Conservation (phyloP, 1,140 invertebrate genomes). For the Chrysoperla carnea region DNA sequence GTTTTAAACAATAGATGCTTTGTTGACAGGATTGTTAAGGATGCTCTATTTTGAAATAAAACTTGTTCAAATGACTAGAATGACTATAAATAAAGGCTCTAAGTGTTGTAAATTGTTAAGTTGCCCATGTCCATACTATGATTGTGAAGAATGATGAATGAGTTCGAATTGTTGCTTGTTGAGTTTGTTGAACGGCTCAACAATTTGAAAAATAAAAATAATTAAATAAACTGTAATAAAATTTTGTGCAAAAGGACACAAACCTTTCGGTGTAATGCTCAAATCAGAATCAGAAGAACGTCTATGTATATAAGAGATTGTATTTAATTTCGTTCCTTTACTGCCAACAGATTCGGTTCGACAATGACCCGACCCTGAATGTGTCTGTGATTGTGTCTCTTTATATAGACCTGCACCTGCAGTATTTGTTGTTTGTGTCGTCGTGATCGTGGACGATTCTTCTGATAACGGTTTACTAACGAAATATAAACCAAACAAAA, state of each 20-base stretch:
- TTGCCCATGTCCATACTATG: too few species aligned
- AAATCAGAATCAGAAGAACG: slow-evolving; percentile 86
- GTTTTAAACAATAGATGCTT: too few species aligned
- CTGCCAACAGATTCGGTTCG: slow-evolving; percentile 9
- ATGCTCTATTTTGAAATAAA: too few species aligned
- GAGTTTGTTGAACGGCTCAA: background rate
- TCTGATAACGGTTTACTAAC: background rate
- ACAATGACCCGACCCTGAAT: slow-evolving; percentile 1
- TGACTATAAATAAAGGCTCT: too few species aligned
- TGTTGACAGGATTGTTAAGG: too few species aligned
- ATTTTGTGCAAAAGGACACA: slow-evolving; percentile 8
- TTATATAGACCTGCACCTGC: too few species aligned
- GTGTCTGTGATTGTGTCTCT: background rate
- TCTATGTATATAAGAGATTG: slow-evolving; percentile 39
- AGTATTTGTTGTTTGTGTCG: slow-evolving; percentile 4
- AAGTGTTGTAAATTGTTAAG: too few species aligned
- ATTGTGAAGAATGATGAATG: too few species aligned
- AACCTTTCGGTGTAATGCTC: slow-evolving; percentile 84
- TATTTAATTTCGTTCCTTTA: slow-evolving; percentile 28
- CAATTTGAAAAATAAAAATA: background rate
- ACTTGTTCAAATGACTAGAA: too few species aligned
- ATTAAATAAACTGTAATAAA: background rate
- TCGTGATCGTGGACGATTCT: background rate
- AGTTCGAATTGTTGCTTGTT: too few species aligned
- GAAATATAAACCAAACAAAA: too few species aligned